Conservation (phyloP, 2,888 invertebrate genomes). For the Drosophila borealis region DNA sequence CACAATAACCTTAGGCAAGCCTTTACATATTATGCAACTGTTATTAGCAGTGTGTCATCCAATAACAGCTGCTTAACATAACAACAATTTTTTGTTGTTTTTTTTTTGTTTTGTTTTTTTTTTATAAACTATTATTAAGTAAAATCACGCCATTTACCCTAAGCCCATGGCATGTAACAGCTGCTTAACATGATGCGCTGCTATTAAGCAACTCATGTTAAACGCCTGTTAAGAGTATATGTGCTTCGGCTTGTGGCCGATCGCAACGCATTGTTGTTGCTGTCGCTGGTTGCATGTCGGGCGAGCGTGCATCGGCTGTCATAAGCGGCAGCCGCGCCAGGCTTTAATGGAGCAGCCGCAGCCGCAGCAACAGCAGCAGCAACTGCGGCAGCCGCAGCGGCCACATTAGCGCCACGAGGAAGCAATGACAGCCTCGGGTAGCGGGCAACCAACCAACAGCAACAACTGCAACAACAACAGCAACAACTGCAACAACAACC, state of each 20-base stretch:
- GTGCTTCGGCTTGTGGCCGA: constrained; percentile 12
- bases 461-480: constrained; percentile 25
- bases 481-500: constrained; percentile 30
- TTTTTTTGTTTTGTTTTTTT: no score
- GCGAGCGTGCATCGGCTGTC: constrained; percentile 70
- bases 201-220: background rate
- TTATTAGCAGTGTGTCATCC: no score
- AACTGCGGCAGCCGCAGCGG: constrained; percentile 56
- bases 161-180: background rate
- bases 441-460: constrained; percentile 35
- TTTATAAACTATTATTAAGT: no score
- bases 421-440: constrained; percentile 62
- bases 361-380: constrained; percentile 28
- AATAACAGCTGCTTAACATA: no score
- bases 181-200: background rate
- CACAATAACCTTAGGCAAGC: no score
- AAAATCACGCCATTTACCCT: no score
- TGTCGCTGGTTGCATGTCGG: constrained; percentile 70
- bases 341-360: constrained; percentile 70
- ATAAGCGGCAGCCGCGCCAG: constrained; percentile 68
- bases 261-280: constrained; percentile 23
- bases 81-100: no score
- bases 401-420: constrained; percentile 75
- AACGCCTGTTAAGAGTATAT: constrained; percentile 18
- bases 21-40: no score